These are phyloP conservation scores for Notolabrus celidotus DNA, from an alignment of 2,797 vertebrate species.

Conservation along the genomic window DNA sequence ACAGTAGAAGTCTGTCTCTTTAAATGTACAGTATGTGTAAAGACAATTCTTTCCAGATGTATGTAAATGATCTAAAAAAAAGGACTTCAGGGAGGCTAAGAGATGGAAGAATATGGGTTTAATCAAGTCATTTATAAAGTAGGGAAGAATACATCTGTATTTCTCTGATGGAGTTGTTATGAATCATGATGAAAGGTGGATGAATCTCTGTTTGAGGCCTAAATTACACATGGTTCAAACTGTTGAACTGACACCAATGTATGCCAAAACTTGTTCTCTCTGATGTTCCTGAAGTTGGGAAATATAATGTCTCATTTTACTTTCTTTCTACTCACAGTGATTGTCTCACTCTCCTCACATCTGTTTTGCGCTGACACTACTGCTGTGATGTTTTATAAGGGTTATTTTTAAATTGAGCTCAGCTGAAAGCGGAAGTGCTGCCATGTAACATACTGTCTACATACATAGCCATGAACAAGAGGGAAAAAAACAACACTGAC, in stretches of 20 bases:
- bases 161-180: slow-evolving; percentile 3
- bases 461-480: slow-evolving; percentile 17
- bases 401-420: slow-evolving; percentile 71
- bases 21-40: slow-evolving; percentile 24
- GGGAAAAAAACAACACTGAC: background rate
- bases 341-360: slow-evolving; percentile 30
- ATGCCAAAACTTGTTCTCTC: slow-evolving; percentile 23
- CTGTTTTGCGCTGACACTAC: slow-evolving; percentile 58
- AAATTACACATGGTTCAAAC: slow-evolving; percentile 8
- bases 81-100: slow-evolving; percentile 5
- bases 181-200: slow-evolving; percentile 25
- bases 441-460: slow-evolving; percentile 30
- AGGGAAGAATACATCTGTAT: background rate
- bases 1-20: slow-evolving; percentile 26
- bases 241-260: slow-evolving; percentile 6
- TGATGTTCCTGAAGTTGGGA: slow-evolving; percentile 27
- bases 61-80: slow-evolving; percentile 14
- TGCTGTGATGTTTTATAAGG: slow-evolving; percentile 76
- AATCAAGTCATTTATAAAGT: slow-evolving; percentile 19
- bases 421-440: slow-evolving; percentile 46
- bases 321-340: slow-evolving; percentile 7
- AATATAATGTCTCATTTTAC: slow-evolving; percentile 33
- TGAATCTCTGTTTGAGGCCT: background rate
- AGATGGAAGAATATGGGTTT: slow-evolving; percentile 14
- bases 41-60: slow-evolving; percentile 39